Evolutionary conservation across 1,140 invertebrate genomes (phyloP), one percentile per base, ranked within the genome.

Genomic region (Papilio dardanus): DNA sequence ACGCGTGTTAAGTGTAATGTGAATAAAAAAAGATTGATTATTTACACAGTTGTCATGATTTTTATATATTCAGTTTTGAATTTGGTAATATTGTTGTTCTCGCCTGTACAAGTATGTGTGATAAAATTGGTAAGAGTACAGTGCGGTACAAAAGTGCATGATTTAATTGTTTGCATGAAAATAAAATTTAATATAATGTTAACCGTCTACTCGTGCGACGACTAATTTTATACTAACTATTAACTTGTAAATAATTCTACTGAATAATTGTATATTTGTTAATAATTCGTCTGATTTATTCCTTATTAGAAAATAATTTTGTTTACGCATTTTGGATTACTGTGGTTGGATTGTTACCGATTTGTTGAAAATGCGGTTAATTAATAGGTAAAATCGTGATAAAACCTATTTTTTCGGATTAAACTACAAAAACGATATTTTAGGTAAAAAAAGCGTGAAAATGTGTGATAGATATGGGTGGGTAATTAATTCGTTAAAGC

Each of bases 121-220:
- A 28, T 28, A 21, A 28, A 4, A 62, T 14, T 28, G 54, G 54
- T 62, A 62, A 62, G 54, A 62, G 21, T 58, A 4, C 12, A 28
- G 12, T 62, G 5, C 50, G 35, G 1, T 35, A 19, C 12, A 37
- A 46, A 33, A n/a, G 28, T 69, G 67, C 67, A 69, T 69, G 33
- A 24, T 35, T 68, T 37, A 10, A 21, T 16, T 67, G 35, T 31
- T 21, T 69, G 67, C 67, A 69, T 69, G 67, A 2, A 37, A 69
- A 69, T 69, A 16, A n/a, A 0, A n/a, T 54, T 14, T 54, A 46
- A 46, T 21, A 21, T 0, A n/a, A n/a, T 28, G 50, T 58, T 10
- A 12, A 58, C 50, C 28, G 21, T 58, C 1, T 62, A 62, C 3
- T 62, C 2, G 14, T n/a, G n/a, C n/a, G n/a, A 14, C 24, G 14